These are phyloP conservation scores for Phrynocephalus vlangalii DNA, from an alignment of 2,797 vertebrate species.

Conservation along the genomic window DNA sequence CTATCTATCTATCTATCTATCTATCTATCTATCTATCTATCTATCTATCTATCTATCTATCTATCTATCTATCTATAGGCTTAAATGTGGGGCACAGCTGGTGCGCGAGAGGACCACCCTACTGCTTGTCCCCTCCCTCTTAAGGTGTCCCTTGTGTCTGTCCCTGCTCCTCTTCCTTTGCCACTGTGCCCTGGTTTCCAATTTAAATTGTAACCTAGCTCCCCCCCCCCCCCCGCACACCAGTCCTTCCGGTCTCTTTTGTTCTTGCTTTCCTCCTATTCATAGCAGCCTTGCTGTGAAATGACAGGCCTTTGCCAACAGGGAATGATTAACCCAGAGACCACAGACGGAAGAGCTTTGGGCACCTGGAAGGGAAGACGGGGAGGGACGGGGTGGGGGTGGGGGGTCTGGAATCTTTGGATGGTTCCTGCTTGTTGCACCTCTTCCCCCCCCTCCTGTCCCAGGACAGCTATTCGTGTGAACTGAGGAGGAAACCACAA, in stretches of 20 bases:
- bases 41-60: too few species aligned
- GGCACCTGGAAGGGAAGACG: background rate
- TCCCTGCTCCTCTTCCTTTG: background rate
- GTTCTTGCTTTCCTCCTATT: slow-evolving; percentile 24
- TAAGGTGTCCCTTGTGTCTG: slow-evolving; percentile 44
- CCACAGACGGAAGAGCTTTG: slow-evolving; percentile 18
- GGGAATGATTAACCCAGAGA: slow-evolving; percentile 45
- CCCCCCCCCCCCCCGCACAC: background rate
- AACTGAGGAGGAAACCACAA: background rate
- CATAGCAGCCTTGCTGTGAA: slow-evolving; percentile 43
- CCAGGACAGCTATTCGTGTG: background rate
- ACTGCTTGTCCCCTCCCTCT: slow-evolving; percentile 22
- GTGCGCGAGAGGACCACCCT: background rate
- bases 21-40: too few species aligned
- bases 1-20: too few species aligned
- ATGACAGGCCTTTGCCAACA: background rate
- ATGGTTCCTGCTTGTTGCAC: background rate
- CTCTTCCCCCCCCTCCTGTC: background rate
- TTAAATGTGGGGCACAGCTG: background rate
- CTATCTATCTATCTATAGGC: slow-evolving; percentile 8
- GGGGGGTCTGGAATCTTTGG: background rate
- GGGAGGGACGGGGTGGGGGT: background rate
- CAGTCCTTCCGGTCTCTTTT: background rate
- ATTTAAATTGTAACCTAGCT: slow-evolving; percentile 63
- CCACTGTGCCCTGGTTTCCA: background rate